Evolutionary conservation across 23 tunicate species (phyloP).

Genomic region (Trididemnum miniatum): DNA sequence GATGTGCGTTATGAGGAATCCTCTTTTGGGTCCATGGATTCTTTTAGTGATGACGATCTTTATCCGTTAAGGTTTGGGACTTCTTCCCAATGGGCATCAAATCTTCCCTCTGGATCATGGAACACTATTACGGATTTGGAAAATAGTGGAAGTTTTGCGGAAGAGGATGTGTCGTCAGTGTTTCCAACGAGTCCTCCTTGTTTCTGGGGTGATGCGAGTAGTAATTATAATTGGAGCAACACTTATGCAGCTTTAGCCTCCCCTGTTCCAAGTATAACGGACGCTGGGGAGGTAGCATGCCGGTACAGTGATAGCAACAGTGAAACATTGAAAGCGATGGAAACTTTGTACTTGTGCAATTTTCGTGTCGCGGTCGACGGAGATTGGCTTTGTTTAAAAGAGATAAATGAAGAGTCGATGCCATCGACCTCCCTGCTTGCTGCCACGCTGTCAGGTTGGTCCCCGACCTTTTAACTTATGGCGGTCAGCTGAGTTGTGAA

Average conservation of each 20-base stretch:
- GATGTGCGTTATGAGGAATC: not conserved
- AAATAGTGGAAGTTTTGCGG: not conserved
- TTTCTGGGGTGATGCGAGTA: conserved; percentile 78
- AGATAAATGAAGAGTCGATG: conserved; percentile 34
- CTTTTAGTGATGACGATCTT: conserved; percentile 50
- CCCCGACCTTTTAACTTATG: too few species aligned
- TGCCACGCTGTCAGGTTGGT: not conserved
- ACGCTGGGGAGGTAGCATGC: conserved; percentile 38
- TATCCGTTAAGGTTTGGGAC: conserved; percentile 70
- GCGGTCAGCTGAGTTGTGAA: too few species aligned
- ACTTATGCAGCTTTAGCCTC: conserved; percentile 33
- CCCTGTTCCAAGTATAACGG: conserved; percentile 44
- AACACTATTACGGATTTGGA: not conserved
- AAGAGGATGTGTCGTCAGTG: conserved; percentile 21
- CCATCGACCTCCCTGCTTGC: not conserved
- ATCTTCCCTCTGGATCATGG: not conserved
- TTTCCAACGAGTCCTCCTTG: conserved; percentile 51
- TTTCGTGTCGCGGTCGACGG: conserved; percentile 71
- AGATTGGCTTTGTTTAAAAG: conserved; percentile 83
- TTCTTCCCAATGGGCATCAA: conserved; percentile 57
- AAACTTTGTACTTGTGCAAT: conserved; percentile 74
- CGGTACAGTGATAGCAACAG: conserved; percentile 65
- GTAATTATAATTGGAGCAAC: conserved; percentile 15
- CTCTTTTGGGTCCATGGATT: not conserved
- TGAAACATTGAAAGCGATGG: conserved; percentile 88